These are phyloP conservation scores for Siniperca chuatsi DNA, from an alignment of 2,113 vertebrate species.

Conservation along the genomic window DNA sequence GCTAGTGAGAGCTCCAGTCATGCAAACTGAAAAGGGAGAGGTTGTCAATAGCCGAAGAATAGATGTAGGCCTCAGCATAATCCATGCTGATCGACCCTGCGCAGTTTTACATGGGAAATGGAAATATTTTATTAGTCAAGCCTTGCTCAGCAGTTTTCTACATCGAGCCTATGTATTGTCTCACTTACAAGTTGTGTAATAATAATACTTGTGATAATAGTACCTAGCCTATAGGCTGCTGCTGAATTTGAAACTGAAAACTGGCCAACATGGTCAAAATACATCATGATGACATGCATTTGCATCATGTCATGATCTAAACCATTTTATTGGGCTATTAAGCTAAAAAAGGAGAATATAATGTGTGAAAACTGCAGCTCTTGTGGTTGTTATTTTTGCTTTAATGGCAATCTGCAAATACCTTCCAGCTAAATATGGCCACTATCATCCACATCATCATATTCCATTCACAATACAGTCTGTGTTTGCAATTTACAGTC, in stretches of 20 bases:
- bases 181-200: no score
- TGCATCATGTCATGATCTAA: neutral
- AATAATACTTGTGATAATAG: neutral
- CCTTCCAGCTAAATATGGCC: neutral
- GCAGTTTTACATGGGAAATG: constrained; percentile 39
- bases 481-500: neutral
- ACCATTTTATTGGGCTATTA: neutral
- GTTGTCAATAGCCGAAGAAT: constrained; percentile 88
- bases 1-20: constrained; percentile 90
- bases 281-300: constrained; percentile 1
- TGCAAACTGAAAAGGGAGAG: constrained; percentile 83
- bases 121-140: constrained; percentile 1
- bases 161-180: neutral
- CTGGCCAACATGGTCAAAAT: constrained; percentile 8
- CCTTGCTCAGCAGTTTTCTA: neutral
- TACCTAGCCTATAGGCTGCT: neutral
- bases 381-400: neutral
- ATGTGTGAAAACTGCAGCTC: neutral
- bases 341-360: neutral
- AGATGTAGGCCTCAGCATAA: constrained; percentile 81
- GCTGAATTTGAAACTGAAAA: constrained; percentile 26
- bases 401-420: constrained; percentile 5
- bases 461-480: neutral
- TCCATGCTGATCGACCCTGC: constrained; percentile 70
- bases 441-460: neutral